phyloP scores from a whole-genome alignment of 2,888 invertebrate genomes.

The Zygothrica quintamaculata region DNA sequence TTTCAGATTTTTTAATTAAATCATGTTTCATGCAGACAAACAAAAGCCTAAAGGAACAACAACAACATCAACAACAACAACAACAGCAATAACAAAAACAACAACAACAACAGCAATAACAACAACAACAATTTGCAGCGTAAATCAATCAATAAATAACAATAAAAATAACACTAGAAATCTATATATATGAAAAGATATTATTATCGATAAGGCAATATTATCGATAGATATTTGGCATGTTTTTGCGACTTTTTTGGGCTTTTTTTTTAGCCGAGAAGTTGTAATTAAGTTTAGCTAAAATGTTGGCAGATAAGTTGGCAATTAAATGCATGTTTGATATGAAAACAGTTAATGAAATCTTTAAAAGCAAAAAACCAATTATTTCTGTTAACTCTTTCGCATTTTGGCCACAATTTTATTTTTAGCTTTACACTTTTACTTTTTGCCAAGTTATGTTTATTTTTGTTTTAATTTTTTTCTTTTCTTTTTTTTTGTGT shows the following conservation, averaged over 20 bases:
- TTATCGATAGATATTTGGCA: not conserved
- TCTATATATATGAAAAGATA: not conserved
- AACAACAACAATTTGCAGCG: conserved; percentile 50
- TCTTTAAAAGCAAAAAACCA: too few relatives aligned
- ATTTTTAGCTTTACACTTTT: conserved; percentile 34
- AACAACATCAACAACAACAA: conserved; percentile 4
- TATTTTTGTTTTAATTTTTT: too few relatives aligned
- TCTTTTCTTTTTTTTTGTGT: not conserved
- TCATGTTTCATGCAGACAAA: conserved; percentile 52
- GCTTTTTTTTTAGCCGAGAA: too few relatives aligned
- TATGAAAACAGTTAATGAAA: too few relatives aligned
- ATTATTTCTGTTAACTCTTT: too few relatives aligned
- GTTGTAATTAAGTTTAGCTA: too few relatives aligned
- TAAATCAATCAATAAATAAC: conserved; percentile 64
- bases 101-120: too few relatives aligned
- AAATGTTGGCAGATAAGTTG: too few relatives aligned
- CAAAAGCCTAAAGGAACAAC: conserved; percentile 13
- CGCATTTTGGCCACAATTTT: too few relatives aligned
- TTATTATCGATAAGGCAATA: conserved; percentile 5
- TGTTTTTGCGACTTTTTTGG: not conserved
- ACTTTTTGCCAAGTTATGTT: too few relatives aligned
- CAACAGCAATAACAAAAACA: conserved; percentile 2
- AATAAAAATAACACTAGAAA: conserved; percentile 28
- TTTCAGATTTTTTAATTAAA: conserved; percentile 71
- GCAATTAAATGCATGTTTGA: too few relatives aligned